These are phyloP conservation scores for Temnothorax rugatulus DNA, from an alignment of 2,888 invertebrate species.

Conservation along the genomic window DNA sequence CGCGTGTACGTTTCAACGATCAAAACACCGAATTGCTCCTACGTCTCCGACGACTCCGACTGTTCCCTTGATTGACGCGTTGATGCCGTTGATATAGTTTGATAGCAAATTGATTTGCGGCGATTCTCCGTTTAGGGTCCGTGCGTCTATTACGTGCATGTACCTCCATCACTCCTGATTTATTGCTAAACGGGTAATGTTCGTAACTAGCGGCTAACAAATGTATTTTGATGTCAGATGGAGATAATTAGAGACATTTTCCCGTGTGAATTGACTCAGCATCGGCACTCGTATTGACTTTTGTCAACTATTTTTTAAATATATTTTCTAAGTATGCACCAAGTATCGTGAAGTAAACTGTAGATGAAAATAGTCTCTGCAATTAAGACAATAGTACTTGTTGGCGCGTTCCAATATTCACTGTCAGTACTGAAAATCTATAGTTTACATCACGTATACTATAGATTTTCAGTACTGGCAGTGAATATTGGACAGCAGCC, in stretches of 20 bases:
- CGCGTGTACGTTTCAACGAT: background rate
- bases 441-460: no score
- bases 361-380: background rate
- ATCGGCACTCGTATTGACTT: slow-evolving; percentile 10
- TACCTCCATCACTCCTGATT: background rate
- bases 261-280: slow-evolving; percentile 44
- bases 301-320: background rate
- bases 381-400: background rate
- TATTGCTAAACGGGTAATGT: background rate
- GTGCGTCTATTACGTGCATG: background rate
- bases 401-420: background rate
- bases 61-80: slow-evolving; percentile 17
- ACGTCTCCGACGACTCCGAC: background rate
- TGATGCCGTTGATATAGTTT: slow-evolving; percentile 3
- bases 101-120: slow-evolving; percentile 19
- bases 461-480: no score
- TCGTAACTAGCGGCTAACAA: slow-evolving; percentile 5
- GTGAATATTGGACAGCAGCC: no score
- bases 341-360: background rate
- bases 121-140: background rate
- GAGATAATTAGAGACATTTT: slow-evolving; percentile 10
- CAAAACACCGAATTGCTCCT: background rate
- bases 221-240: background rate
- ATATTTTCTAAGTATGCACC: background rate
- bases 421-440: no score